These are phyloP conservation scores for Drosophila mauritiana DNA, from an alignment of 1,140 invertebrate genomes.

Conservation along the genomic window DNA sequence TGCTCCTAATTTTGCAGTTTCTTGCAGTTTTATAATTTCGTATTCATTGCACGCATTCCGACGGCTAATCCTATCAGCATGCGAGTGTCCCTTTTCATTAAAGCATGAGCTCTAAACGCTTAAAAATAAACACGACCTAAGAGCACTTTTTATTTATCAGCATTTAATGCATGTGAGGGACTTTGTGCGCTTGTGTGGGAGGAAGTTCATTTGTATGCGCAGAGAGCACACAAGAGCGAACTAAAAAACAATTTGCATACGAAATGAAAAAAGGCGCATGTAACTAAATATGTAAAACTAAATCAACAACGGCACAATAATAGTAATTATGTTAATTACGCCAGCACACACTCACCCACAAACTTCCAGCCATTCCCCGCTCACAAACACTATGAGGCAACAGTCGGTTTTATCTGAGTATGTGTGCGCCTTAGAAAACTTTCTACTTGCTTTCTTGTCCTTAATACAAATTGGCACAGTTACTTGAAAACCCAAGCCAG, in stretches of 20 bases:
- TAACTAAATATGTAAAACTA: slow-evolving; percentile 72
- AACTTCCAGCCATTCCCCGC: slow-evolving; percentile 8
- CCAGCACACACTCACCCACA: slow-evolving; percentile 18
- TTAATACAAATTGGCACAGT: slow-evolving; percentile 63
- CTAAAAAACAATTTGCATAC: slow-evolving; percentile 74
- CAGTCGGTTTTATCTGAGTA: slow-evolving; percentile 30
- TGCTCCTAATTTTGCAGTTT: neutral
- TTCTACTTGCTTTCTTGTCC: slow-evolving; percentile 47
- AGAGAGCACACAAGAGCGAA: slow-evolving; percentile 26
- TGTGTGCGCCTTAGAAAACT: slow-evolving; percentile 26
- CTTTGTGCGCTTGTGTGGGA: neutral
- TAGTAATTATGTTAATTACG: slow-evolving; percentile 81
- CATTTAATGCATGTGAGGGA: slow-evolving; percentile 2
- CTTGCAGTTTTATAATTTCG: neutral
- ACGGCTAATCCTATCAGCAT: slow-evolving; percentile 14
- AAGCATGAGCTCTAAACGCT: slow-evolving; percentile 15
- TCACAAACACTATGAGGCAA: slow-evolving; percentile 53
- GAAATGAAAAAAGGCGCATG: slow-evolving; percentile 58
- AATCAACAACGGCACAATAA: slow-evolving; percentile 77
- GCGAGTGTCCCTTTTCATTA: slow-evolving; percentile 14
- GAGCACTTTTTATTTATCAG: slow-evolving; percentile 26
- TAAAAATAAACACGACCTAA: slow-evolving; percentile 18
- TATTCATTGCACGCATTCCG: slow-evolving; percentile 41
- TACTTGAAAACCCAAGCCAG: slow-evolving; percentile 52
- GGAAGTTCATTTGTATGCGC: slow-evolving; percentile 42